A percentile compares a stretch with the other conserved stretches of the same genome.
phyloP scores from a whole-genome alignment of 2,113 vertebrate species.

The Atractosteus spatula region DNA sequence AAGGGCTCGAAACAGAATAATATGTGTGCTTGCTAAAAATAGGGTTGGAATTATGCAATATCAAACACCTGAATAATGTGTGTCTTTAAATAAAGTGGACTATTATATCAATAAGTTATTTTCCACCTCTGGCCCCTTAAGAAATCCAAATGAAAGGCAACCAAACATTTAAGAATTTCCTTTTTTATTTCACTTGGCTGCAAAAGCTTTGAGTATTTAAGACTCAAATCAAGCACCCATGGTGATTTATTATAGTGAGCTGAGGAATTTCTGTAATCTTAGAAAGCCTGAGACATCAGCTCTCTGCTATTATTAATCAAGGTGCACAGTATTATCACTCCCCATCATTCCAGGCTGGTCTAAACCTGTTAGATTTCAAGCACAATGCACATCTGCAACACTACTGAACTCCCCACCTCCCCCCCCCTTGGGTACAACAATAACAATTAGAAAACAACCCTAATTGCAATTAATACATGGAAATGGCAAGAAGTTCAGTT shows the following conservation, averaged over 20 bases:
- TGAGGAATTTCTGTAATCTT: constrained; percentile 24
- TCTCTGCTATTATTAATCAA: constrained; percentile 32
- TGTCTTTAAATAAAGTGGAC: too few species aligned
- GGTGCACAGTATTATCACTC: constrained; percentile 31
- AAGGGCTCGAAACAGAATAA: too few species aligned
- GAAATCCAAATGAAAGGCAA: constrained; percentile 16
- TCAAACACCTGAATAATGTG: too few species aligned
- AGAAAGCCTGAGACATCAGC: not conserved
- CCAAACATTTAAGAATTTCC: constrained; percentile 24
- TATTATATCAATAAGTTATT: too few species aligned
- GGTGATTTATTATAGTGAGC: constrained; percentile 24
- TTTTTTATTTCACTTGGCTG: constrained; percentile 28
- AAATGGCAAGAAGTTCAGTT: too few species aligned
- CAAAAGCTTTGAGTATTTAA: constrained; percentile 31
- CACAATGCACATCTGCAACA: not conserved
- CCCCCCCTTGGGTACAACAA: constrained; percentile 16
- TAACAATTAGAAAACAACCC: too few species aligned
- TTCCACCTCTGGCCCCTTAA: not conserved
- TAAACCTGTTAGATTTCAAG: not conserved
- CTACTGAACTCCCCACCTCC: not conserved
- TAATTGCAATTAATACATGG: too few species aligned
- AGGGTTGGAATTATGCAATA: too few species aligned
- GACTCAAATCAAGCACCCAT: constrained; percentile 38
- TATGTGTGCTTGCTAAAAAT: too few species aligned
- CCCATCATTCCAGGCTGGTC: constrained; percentile 4